Percentiles rank a stretch among this genome's conserved stretches.
These are phyloP conservation scores for Cydia splendana DNA, from an alignment of 1,140 invertebrate species.

Conservation along the genomic window DNA sequence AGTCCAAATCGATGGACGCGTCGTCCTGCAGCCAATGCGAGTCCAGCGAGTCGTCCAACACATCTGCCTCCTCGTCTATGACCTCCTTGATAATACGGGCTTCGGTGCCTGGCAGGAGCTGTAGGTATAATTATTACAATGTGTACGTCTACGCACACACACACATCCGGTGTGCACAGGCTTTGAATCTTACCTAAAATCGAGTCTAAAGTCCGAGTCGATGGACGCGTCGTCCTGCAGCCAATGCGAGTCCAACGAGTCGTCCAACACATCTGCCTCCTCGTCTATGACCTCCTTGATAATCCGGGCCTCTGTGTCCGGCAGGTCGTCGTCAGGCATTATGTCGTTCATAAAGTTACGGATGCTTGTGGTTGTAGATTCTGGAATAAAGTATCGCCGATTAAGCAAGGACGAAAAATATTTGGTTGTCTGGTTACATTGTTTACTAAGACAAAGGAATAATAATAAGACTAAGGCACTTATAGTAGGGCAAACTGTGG, in stretches of 20 bases:
- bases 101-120: constrained; percentile 54
- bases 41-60: constrained; percentile 66
- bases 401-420: no score
- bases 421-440: no score
- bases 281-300: constrained; percentile 68
- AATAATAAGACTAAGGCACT: no score
- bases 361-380: constrained; percentile 71
- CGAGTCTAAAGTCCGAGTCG: constrained; percentile 56
- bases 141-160: no score
- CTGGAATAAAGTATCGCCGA: constrained; percentile 45
- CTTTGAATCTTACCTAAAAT: constrained; percentile 56
- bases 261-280: constrained; percentile 65
- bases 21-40: constrained; percentile 70
- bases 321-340: constrained; percentile 58
- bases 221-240: constrained; percentile 65
- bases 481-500: no score
- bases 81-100: constrained; percentile 58
- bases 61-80: constrained; percentile 54
- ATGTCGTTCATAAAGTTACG: constrained; percentile 71
- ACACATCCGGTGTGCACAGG: constrained; percentile 33
- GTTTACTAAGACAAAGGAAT: no score
- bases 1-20: constrained; percentile 55
- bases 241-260: constrained; percentile 69
- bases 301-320: constrained; percentile 59
- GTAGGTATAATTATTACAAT: no score